phyloP scores from a whole-genome alignment of 2,888 invertebrate genomes.

The Cynaeus angustus region DNA sequence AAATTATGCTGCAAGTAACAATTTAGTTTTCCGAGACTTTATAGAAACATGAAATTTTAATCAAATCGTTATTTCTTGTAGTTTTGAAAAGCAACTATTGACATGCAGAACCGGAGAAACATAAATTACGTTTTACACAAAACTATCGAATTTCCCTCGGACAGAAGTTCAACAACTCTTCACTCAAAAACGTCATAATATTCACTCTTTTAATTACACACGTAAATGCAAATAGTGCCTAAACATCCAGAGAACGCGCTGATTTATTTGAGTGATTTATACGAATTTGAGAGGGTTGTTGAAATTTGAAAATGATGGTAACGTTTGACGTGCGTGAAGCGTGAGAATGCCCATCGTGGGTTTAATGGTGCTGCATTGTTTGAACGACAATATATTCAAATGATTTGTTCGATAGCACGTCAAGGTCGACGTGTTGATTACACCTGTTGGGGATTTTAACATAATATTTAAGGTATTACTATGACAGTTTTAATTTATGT shows the following conservation, averaged over 20 bases:
- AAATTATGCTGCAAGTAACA: not conserved
- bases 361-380: slow-evolving; percentile 8
- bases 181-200: too few relatives aligned
- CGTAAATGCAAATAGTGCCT: not conserved
- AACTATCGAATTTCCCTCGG: too few relatives aligned
- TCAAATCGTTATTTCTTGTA: not conserved
- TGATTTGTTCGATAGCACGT: slow-evolving; percentile 23
- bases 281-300: slow-evolving; percentile 7
- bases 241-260: not conserved
- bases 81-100: not conserved
- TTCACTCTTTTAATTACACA: not conserved
- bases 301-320: slow-evolving; percentile 13
- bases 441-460: slow-evolving; percentile 33
- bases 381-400: slow-evolving; percentile 18
- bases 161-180: too few relatives aligned
- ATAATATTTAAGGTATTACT: slow-evolving; percentile 25
- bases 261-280: slow-evolving; percentile 2
- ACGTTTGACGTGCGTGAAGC: slow-evolving; percentile 1
- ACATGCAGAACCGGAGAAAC: not conserved
- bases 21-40: not conserved
- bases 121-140: not conserved
- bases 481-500: slow-evolving; percentile 27
- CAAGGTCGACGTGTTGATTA: slow-evolving; percentile 27
- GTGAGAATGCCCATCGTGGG: slow-evolving; percentile 10
- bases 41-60: not conserved